Evolutionary conservation across 2,888 invertebrate species (phyloP).

Genomic region (Dinocampus coccinellae): DNA sequence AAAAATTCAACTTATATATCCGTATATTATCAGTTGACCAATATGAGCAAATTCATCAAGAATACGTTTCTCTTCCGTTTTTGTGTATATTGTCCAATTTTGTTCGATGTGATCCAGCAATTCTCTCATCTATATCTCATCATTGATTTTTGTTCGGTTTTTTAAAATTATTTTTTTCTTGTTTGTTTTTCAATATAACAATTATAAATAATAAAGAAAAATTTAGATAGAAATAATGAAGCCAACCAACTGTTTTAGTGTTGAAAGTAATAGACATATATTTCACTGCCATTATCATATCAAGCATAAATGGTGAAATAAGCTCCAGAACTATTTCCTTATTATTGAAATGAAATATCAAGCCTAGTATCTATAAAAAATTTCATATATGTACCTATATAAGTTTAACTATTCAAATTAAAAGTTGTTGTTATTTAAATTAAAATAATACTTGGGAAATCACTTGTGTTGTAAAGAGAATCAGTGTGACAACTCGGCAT

Average conservation of each 20-base stretch:
- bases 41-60: background rate
- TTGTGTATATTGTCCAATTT: background rate
- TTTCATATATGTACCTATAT: background rate
- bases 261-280: background rate
- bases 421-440: background rate
- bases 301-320: background rate
- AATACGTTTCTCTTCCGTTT: background rate
- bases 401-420: background rate
- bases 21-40: background rate
- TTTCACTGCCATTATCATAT: background rate
- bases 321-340: background rate
- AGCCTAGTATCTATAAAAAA: background rate
- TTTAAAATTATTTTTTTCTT: too few species aligned
- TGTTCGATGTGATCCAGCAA: background rate
- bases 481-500: background rate
- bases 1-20: background rate
- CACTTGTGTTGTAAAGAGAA: background rate
- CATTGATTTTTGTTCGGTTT: too few species aligned
- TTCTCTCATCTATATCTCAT: background rate
- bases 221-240: background rate
- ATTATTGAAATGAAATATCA: background rate
- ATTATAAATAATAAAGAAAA: background rate
- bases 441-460: background rate
- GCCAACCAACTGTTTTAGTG: background rate
- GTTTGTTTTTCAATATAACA: too few species aligned